Conservation (phyloP, 2,888 invertebrate genomes). For the Gastrophysa polygoni region DNA sequence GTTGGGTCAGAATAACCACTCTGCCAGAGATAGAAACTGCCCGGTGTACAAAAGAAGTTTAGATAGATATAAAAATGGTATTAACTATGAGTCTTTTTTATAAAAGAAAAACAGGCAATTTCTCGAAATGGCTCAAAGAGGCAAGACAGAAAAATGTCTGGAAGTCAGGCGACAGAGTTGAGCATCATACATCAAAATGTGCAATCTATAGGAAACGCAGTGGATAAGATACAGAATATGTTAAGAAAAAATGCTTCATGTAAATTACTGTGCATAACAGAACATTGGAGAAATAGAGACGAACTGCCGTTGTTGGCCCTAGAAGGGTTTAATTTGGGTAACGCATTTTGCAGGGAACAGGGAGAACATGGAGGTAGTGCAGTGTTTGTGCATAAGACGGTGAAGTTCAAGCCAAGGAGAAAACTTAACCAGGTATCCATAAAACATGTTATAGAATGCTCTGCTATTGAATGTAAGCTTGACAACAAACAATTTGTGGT, state of each 20-base stretch:
- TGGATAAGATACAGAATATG: background rate
- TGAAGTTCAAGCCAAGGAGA: background rate
- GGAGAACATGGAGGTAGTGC: slow-evolving; percentile 6
- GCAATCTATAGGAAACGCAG: background rate
- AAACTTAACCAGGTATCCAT: background rate
- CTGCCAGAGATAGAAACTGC: background rate
- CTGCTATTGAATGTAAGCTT: background rate
- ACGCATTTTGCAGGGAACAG: background rate
- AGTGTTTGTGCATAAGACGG: background rate
- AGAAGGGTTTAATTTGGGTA: background rate
- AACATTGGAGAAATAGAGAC: slow-evolving; percentile 6
- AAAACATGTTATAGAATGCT: background rate
- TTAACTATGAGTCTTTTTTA: slow-evolving; percentile 4
- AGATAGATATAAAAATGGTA: background rate
- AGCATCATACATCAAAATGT: slow-evolving; percentile 10
- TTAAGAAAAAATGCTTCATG: background rate
- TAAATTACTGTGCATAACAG: background rate
- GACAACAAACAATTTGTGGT: background rate
- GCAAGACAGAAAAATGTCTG: background rate
- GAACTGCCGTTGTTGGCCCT: background rate
- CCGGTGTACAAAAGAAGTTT: background rate
- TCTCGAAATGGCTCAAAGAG: too few species aligned
- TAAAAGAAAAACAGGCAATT: too few species aligned
- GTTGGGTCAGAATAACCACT: background rate
- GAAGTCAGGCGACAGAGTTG: background rate